phyloP scores from a whole-genome alignment of 1,140 invertebrate species.

The Drosophila fuyamai region DNA sequence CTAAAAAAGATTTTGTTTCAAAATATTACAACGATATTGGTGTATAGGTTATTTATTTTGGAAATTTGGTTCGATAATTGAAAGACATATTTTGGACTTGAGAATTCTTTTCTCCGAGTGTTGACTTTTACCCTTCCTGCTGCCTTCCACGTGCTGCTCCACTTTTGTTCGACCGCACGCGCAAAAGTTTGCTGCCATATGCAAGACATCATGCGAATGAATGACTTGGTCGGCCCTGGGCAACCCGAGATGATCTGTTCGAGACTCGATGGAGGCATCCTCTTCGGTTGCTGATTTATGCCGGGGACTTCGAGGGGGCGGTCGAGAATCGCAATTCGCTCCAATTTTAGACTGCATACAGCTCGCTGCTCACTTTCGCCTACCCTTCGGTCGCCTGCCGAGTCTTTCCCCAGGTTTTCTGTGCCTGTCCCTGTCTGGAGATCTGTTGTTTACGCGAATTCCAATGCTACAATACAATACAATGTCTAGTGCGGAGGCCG shows the following conservation, averaged over 20 bases:
- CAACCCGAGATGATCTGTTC: constrained; percentile 22
- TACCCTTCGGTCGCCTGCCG: neutral
- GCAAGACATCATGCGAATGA: constrained; percentile 59
- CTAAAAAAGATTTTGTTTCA: too few relatives aligned
- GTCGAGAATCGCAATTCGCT: constrained; percentile 29
- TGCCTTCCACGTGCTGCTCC: constrained; percentile 35
- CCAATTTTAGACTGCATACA: constrained; percentile 28
- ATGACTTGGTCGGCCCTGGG: constrained; percentile 34
- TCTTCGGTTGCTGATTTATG: neutral
- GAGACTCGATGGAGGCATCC: constrained; percentile 18
- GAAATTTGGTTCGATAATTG: too few relatives aligned
- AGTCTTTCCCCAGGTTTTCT: neutral
- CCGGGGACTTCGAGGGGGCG: neutral
- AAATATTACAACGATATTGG: too few relatives aligned
- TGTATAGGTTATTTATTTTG: too few relatives aligned
- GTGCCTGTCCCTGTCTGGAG: constrained; percentile 2
- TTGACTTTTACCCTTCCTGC: constrained; percentile 1
- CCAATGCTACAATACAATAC: constrained; percentile 27
- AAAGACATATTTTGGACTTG: neutral
- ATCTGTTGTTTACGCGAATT: constrained; percentile 65
- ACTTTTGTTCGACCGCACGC: constrained; percentile 62
- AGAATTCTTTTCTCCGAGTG: neutral
- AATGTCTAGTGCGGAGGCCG: constrained; percentile 62
- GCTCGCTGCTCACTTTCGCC: constrained; percentile 1
- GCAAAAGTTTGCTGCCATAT: constrained; percentile 63